Evolutionary conservation across 2,797 vertebrate species (phyloP), one percentile per base, ranked within the genome.

Genomic region (Brachymystax lenok): DNA sequence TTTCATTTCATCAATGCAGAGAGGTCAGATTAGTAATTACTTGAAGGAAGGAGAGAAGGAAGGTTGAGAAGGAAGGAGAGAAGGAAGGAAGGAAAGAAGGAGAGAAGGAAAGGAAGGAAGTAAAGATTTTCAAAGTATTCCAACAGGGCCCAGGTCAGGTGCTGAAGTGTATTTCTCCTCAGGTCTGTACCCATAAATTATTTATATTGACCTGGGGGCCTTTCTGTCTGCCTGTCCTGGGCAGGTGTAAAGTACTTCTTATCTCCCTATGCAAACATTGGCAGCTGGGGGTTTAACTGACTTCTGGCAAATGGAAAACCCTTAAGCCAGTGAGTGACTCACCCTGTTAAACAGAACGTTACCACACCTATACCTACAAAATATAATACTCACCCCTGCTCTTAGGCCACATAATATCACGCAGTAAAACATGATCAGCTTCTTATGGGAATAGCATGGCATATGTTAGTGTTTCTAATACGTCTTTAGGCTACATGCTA

Each of bases 261-360:
- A 63, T 61, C 68, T 71, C 21, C 69, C 56, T 35, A 71, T n/a
- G 68, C 24, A 71, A 76, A 76, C 33, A 71, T 4, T 24, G 69
- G 54, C 68, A 76, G 51, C 75, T 76, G 75, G 50, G 19, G 33
- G 56, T 54, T 40, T 69, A 54, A 46, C 64, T 52, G 46, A 33
- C 66, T 59, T 6, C 6, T 30, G 64, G 46, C n/a, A 52, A 75
- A 75, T 40, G 64, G 27, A 75, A 66, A 67, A 69, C 30, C 74
- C 50, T 33, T 69, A 51, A n/a, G 14, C 51, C 24, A 24, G 28
- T 54, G 27, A 69, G 64, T 54, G 64, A 75, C 40, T 69, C 50
- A 69, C 50, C 50, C 14, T 35, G 24, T 28, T 67, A 28, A 66
- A 59, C 10, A 35, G 19, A 33, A 52, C 3, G 7, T 69, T 68